Evolutionary conservation across 2,797 vertebrate species (phyloP), one percentile per base, ranked within the genome.

Genomic region (Aphelocoma californica): DNA sequence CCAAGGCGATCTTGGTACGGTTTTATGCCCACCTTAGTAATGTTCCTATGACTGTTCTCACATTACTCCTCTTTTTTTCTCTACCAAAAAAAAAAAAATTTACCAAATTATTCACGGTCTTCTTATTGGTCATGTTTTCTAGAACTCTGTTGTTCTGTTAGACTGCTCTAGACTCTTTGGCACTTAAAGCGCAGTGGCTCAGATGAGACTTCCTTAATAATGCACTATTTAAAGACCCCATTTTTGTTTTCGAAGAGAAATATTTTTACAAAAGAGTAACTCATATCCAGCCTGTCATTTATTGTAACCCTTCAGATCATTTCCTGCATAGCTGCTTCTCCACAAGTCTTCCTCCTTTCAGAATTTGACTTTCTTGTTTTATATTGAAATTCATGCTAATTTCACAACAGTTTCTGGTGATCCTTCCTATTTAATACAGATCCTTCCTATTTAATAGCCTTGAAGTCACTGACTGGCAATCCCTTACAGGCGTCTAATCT

Each of bases 1-100:
- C 7, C 1, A 21, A 50, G 24, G 3, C 21, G 8, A 29, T 9
- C 3, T 57, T 47, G 4, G 6, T 54, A 42, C 4, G 1, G 40
- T 82, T 77, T 70, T 91, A 36, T 24, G 10, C 4, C 16, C n/a
- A 44, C 4, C 3, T 62, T 44, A 3, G 7, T 56, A 58, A 50
- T 32, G 7, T 64, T 87, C 8, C 21, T 64, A 53, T n/a, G 14
- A 21, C 12, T 51, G 5, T 31, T 82, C 14, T 67, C 15, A 10
- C 12, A 9, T 25, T 23, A 40, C 3, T 65, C 7, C 2, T 60
- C 12, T n/a, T 18, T 47, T 50, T 70, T 44, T 15, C 6, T 65
- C 8, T 56, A 73, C 25, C 26, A 18, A 28, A 38, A 74, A 58
- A 61, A 29, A 45, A 9, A 45, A 10, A 12, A 24, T 19, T 23